phyloP scores from a whole-genome alignment of 2,888 invertebrate genomes.

The Acronicta leporina region DNA sequence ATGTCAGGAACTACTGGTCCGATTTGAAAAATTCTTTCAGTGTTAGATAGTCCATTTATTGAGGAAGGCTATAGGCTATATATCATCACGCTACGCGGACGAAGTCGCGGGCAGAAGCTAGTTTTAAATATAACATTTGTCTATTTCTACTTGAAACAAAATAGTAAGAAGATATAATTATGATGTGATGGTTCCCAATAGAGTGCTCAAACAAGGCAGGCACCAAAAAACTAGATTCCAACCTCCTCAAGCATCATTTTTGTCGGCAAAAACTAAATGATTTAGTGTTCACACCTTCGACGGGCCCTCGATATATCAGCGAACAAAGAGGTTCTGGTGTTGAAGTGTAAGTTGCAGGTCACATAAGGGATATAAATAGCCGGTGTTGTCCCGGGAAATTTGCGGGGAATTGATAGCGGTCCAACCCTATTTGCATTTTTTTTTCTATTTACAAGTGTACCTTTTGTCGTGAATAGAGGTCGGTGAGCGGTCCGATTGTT shows the following conservation, averaged over 20 bases:
- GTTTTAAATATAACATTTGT: too few species aligned
- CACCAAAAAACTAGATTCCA: background rate
- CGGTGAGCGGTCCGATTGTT: slow-evolving; percentile 43
- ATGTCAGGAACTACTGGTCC: too few species aligned
- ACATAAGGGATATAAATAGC: slow-evolving; percentile 70
- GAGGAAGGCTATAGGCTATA: too few species aligned
- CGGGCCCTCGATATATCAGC: slow-evolving; percentile 67
- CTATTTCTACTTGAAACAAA: background rate
- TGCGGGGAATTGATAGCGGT: slow-evolving; percentile 71
- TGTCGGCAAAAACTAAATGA: slow-evolving; percentile 58
- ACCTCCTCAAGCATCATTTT: slow-evolving; percentile 30
- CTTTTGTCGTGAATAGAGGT: slow-evolving; percentile 52
- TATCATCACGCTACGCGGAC: too few species aligned
- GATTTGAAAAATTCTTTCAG: too few species aligned
- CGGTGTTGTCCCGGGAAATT: slow-evolving; percentile 60
- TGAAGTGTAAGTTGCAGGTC: slow-evolving; percentile 75
- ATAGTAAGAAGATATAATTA: background rate
- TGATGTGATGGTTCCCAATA: background rate
- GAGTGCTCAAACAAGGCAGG: background rate
- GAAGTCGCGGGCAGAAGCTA: too few species aligned
- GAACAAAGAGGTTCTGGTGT: slow-evolving; percentile 65
- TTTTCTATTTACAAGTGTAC: slow-evolving; percentile 67
- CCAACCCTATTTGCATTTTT: slow-evolving; percentile 65
- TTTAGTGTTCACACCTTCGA: slow-evolving; percentile 68
- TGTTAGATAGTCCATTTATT: too few species aligned